Base-by-base conservation (phyloP, 2,113 vertebrate species). In the Piaya cayana region DNA sequence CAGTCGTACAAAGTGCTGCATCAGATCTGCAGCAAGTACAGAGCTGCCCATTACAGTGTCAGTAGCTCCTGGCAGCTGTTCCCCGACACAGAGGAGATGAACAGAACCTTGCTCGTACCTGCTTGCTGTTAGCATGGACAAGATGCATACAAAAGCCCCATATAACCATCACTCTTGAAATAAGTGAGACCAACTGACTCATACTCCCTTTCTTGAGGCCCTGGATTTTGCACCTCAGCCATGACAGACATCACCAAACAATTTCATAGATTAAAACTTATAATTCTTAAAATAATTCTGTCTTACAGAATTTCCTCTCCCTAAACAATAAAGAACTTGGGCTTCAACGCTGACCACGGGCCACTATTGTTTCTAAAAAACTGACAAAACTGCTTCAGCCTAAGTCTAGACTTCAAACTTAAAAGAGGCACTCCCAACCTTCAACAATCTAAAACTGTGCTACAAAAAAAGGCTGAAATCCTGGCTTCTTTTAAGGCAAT, bases 401-500 rank as follows among this genome's bases (percentile, higher is more conserved):
- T 6, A 81, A 53, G 86, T 55, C 62, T 64, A 84, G 55, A 80
- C 42, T 92, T 83, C 22, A 84, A 91, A 81, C 3, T 62, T 91
- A 86, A 55, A 19, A 76, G 37, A 89, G 75, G 86, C 63, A 59
- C 56, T 92, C 67, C 45, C 71, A 86, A 88, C 42, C 42, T 90
- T 71, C 80, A 89, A 87, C 55, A 90, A 72, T 13, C 79, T 86
- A 89, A 87, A 93, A 80, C 26, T 91, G 45, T 90, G 63, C 62
- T 91, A 50, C n/a, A 87, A 88, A 90, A 95, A 92, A 79, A 91
- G 78, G 82, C 79, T 94, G 63, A 92, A 95, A 93, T 95, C 42
- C 91, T 95, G 94, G 93, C 91, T 91, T 85, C 91, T 52, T 92
- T 63, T 69, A 94, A 96, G 30, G 90, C 90, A 95, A 90, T 36